Base-by-base conservation (phyloP, 2,113 vertebrate species). In the Cichladusa arquata region DNA sequence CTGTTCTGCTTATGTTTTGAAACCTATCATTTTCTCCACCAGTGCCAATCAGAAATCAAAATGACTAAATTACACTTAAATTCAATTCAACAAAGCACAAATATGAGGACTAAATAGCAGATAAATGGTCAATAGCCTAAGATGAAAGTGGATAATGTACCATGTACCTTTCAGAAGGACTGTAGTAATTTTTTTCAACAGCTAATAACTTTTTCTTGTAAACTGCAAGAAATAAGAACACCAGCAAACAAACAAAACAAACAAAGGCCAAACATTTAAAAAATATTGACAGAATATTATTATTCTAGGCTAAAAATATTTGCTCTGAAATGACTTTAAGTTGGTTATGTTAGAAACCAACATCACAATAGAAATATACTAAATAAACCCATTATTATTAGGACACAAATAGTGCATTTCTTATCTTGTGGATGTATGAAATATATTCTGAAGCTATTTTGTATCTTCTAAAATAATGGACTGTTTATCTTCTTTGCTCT, bases 1-100 rank as follows among this genome's bases (percentile, higher is more conserved):
- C 26, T 58, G 33, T 83, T 91, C 36, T 81, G 33, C 26, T 82
- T 71, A 54, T 0, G 3, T 74, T 84, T 88, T 42, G 50, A 91
- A 95, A 93, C 24, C 25, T 92, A 14, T 86, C 1, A 89, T 97
- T 96, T 95, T 83, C 77, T 88, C 56, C 79, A 72, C 11, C 19
- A 48, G 19, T 78, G 22, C 33, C 61, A 87, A 85, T 56, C 38
- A 82, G 50, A 84, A 93, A 92, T 90, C 53, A 88, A 95, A 82
- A 89, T 73, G 5, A 78, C 57, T 78, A 53, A 90, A 87, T 50
- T 65, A 71, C 61, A 73, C 28, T 58, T 66, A 90, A 86, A 90
- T 74, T 71, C 47, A 38, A 19, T 45, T 88, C 62, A 70, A 77
- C 25, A 90, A 31, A 72, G 72, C 31, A 67, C 19, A 74, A 66